Evolutionary conservation across 2,113 vertebrate species (phyloP).

Genomic region (Chrysemys picta): DNA sequence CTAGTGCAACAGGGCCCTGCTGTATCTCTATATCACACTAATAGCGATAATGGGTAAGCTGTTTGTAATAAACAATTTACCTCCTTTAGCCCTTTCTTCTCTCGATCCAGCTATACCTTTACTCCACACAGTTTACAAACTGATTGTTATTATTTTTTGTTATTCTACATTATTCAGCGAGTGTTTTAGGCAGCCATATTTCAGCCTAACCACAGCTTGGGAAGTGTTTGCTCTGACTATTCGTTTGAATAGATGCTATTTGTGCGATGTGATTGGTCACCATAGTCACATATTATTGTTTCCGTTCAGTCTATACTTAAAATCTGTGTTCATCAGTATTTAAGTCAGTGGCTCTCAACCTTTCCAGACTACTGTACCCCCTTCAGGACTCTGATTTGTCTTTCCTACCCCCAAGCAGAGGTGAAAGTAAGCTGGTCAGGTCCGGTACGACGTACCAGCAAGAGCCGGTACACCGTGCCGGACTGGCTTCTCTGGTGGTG

Average conservation of each 20-base stretch:
- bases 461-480: too few relatives aligned
- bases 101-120: neutral
- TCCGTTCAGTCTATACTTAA: conserved; percentile 10
- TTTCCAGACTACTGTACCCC: too few relatives aligned
- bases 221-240: conserved; percentile 6
- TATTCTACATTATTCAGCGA: conserved; percentile 49
- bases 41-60: conserved; percentile 14
- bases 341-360: neutral
- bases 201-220: neutral
- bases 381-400: too few relatives aligned
- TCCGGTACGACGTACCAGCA: too few relatives aligned
- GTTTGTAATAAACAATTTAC: conserved; percentile 37
- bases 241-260: neutral
- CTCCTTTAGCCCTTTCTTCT: conserved; percentile 18
- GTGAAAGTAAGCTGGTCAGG: too few relatives aligned
- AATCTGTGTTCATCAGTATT: neutral
- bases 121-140: neutral
- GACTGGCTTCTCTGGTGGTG: too few relatives aligned
- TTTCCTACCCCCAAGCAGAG: too few relatives aligned
- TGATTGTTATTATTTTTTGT: neutral
- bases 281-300: neutral
- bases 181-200: conserved; percentile 39
- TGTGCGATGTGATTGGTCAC: neutral
- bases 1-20: neutral
- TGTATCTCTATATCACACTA: neutral